Percentiles rank a stretch among this genome's conserved stretches.
These are phyloP conservation scores for Ectropis crepuscularia DNA, from an alignment of 2,888 invertebrate species.

Conservation along the genomic window DNA sequence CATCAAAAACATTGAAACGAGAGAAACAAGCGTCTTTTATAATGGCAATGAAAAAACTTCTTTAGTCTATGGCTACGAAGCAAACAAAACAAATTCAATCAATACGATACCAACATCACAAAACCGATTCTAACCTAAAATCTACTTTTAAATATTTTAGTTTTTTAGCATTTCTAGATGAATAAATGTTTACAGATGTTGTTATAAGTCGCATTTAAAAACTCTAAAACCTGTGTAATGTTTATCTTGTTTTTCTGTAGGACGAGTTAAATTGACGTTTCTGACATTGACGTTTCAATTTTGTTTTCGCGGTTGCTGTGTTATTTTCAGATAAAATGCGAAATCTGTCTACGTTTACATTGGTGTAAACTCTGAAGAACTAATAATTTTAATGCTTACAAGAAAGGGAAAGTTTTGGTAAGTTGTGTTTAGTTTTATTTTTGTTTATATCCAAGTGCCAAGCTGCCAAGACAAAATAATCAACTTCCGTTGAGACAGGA, in stretches of 20 bases:
- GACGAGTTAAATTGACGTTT: conserved; percentile 6
- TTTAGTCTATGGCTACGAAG: conserved; percentile 4
- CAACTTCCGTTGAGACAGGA: conserved; percentile 82
- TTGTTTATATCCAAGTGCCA: conserved; percentile 27
- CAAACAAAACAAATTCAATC: conserved; percentile 4
- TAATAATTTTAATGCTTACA: conserved; percentile 11
- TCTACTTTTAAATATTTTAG: neutral
- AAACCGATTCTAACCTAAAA: conserved; percentile 28
- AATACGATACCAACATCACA: conserved; percentile 19
- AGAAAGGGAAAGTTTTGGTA: conserved; percentile 38
- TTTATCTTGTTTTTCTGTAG: neutral
- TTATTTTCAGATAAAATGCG: conserved; percentile 40
- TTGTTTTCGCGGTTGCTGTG: conserved; percentile 54
- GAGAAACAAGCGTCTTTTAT: too few relatives aligned
- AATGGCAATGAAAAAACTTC: neutral
- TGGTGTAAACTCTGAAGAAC: conserved; percentile 31
- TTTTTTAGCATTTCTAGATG: neutral
- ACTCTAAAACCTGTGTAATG: too few relatives aligned
- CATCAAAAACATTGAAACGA: too few relatives aligned
- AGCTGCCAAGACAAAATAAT: conserved; percentile 37
- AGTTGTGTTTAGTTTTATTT: conserved; percentile 34
- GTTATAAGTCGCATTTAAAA: too few relatives aligned
- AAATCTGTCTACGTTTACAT: conserved; percentile 54
- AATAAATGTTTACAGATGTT: neutral
- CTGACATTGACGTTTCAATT: conserved; percentile 54